Percentiles rank a stretch among this genome's conserved stretches.
phyloP scores from a whole-genome alignment of 2,113 vertebrate species.

The Gallinago paraguaiae region DNA sequence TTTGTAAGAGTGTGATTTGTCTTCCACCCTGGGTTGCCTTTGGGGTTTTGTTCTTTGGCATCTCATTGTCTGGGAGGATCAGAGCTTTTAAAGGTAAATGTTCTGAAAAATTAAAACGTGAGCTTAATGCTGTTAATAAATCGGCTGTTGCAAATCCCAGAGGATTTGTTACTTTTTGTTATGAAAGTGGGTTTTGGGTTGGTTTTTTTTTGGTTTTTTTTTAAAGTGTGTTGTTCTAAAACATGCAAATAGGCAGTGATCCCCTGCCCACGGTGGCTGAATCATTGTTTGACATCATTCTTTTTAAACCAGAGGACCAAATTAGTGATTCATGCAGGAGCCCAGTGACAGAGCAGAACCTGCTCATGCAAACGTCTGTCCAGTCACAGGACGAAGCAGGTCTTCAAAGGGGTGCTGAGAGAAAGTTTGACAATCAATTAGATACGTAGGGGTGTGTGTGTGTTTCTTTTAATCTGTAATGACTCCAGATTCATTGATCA shows the following conservation, averaged over 20 bases:
- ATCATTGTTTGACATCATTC: background rate
- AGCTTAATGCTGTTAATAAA: background rate
- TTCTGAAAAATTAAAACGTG: constrained; percentile 28
- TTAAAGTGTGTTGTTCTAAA: background rate
- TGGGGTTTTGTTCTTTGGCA: background rate
- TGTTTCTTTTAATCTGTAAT: background rate
- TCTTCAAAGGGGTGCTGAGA: background rate
- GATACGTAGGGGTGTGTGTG: background rate
- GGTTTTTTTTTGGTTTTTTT: background rate
- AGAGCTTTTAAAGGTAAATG: constrained; percentile 1
- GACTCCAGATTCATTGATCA: background rate
- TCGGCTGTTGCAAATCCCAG: background rate
- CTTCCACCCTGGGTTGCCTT: background rate
- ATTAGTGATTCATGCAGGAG: background rate
- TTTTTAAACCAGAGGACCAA: background rate
- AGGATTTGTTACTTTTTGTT: background rate
- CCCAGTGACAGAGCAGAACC: background rate
- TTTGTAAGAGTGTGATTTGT: background rate
- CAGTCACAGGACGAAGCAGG: background rate
- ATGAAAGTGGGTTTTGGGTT: background rate
- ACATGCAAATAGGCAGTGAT: background rate
- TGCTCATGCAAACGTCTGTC: background rate
- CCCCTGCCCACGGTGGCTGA: background rate
- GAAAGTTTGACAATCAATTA: background rate
- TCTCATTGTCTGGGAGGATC: background rate